Evolutionary conservation across 2,888 invertebrate species (phyloP).

Genomic region (Hirudinaria manillensis): DNA sequence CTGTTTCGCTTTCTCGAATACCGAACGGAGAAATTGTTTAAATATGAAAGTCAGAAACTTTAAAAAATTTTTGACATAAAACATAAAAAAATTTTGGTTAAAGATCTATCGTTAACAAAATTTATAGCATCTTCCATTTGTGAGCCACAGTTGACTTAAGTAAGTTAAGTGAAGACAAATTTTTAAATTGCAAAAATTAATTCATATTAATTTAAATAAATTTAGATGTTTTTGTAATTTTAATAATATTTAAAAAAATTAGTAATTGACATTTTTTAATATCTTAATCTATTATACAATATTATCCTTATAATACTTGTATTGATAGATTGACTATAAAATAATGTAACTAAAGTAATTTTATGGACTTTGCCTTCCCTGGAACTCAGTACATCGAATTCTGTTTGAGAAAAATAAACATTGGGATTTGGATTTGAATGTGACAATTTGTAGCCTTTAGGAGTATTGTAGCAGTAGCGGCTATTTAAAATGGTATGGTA

Average conservation of each 20-base stretch:
- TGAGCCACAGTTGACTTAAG: too few species aligned
- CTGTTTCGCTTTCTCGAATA: constrained; percentile 21
- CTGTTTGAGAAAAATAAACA: constrained; percentile 13
- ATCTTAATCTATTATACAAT: not conserved
- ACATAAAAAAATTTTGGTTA: not conserved
- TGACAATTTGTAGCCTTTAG: not conserved
- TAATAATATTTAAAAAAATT: not conserved
- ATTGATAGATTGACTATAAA: not conserved
- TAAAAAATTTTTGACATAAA: not conserved
- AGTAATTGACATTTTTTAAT: not conserved
- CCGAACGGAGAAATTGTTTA: not conserved
- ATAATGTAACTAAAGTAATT: constrained; percentile 8
- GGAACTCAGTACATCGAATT: not conserved
- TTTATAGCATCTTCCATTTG: too few species aligned
- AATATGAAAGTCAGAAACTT: not conserved
- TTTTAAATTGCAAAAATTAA: too few species aligned
- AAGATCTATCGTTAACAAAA: too few species aligned
- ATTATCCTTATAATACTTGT: not conserved
- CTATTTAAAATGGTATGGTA: not conserved
- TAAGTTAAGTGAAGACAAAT: too few species aligned
- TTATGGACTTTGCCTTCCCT: constrained; percentile 14
- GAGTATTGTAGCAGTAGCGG: not conserved
- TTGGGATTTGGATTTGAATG: constrained; percentile 7
- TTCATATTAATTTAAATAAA: not conserved
- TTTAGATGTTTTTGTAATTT: not conserved